Base-by-base conservation (phyloP, 2,113 vertebrate species). In the Nibea albiflora region DNA sequence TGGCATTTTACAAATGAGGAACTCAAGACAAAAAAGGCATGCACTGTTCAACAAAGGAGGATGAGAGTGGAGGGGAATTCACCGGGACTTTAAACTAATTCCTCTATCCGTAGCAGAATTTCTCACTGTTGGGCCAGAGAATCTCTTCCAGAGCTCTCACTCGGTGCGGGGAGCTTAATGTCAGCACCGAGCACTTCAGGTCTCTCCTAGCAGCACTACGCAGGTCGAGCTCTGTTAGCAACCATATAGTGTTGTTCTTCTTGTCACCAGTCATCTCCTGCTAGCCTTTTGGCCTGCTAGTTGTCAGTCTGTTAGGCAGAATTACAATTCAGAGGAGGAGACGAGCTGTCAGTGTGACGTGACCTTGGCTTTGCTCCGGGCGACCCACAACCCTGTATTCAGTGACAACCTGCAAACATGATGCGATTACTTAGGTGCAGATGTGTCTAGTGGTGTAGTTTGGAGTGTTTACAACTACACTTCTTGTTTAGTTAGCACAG, bases 281-380 rank as follows among this genome's bases (percentile, higher is more conserved):
- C 26, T 61, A 35, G 66, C 47, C 78, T 77, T 66, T 54, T 73
- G 76, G 83, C 74, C 50, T 11, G 68, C 49, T 72, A 44, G 61
- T 62, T 87, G 63, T 80, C 81, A 87, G 63, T 78, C 85, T 88
- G 85, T 88, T 85, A 67, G 70, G 52, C 64, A 67, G 83, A 83
- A 77, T 86, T 86, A 80, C 65, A 64, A 77, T 86, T 85, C 73
- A 31, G 81, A 81, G 68, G 42, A 12, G 69, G 66, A 84, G 87
- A 88, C 57, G 83, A 85, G 80, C 67, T 61, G 88, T 83, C 70
- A 79, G 64, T 42, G 68, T 52, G 80, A 81, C 0, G 42, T 73
- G 84, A 88, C 78, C 83, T 75, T 24, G 69, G 73, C 74, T 78
- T 71, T 73, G 73, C 82, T 79, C n/a, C 24, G 80, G 67, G 54